phyloP scores from a whole-genome alignment of 1,140 invertebrate genomes.

The Caenorhabditis latens region DNA sequence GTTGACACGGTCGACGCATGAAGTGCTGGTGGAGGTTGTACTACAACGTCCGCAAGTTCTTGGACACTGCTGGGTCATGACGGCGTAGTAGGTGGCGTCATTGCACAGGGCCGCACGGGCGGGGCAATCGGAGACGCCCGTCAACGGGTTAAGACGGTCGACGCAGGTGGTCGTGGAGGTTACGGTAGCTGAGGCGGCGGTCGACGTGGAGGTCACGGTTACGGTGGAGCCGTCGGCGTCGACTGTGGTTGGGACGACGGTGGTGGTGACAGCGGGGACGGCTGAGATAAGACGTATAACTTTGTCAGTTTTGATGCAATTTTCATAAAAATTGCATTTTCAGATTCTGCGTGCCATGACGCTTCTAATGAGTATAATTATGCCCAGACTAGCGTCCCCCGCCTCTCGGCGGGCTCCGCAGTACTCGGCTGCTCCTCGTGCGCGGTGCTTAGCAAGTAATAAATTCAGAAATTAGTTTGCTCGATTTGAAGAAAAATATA shows the following conservation, averaged over 20 bases:
- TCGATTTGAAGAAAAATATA: too few relatives aligned
- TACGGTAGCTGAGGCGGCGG: not conserved
- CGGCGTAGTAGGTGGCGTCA: slow-evolving; percentile 58
- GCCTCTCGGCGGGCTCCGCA: too few relatives aligned
- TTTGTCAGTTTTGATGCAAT: not conserved
- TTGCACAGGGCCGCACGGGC: slow-evolving; percentile 56
- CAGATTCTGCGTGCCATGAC: too few relatives aligned
- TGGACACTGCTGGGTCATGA: slow-evolving; percentile 64
- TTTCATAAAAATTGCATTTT: too few relatives aligned
- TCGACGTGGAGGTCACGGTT: not conserved
- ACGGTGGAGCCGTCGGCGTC: slow-evolving; percentile 9
- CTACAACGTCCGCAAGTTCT: slow-evolving; percentile 57
- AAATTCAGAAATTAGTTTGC: too few relatives aligned
- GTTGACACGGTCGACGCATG: slow-evolving; percentile 55
- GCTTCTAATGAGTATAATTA: too few relatives aligned
- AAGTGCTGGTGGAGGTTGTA: slow-evolving; percentile 1
- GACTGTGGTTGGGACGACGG: not conserved
- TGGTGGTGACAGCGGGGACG: slow-evolving; percentile 12
- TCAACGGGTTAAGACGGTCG: slow-evolving; percentile 57
- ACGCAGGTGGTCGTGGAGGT: slow-evolving; percentile 38
- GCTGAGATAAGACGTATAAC: not conserved
- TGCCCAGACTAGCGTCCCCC: too few relatives aligned
- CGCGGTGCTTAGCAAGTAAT: too few relatives aligned
- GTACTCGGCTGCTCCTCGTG: too few relatives aligned
- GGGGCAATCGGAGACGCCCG: slow-evolving; percentile 61